These are phyloP conservation scores for Tachystola acroxantha DNA, from an alignment of 2,888 invertebrate species.

Conservation along the genomic window DNA sequence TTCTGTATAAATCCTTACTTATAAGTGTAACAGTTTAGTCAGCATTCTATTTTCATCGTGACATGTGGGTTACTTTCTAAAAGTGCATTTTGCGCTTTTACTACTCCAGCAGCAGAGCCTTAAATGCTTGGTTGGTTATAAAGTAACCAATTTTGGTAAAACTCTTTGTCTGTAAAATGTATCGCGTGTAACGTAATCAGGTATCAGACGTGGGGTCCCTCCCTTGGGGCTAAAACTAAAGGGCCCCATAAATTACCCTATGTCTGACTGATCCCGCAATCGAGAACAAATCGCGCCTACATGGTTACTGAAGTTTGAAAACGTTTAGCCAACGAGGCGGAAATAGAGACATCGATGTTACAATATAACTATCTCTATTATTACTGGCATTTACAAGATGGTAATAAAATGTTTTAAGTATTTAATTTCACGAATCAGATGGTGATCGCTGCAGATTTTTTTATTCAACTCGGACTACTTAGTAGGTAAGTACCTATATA, in stretches of 20 bases:
- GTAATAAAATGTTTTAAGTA: too few relatives aligned
- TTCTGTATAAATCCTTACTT: too few relatives aligned
- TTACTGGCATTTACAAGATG: too few relatives aligned
- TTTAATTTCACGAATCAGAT: too few relatives aligned
- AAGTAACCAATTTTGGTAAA: conserved; percentile 12
- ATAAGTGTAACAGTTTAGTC: too few relatives aligned
- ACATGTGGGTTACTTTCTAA: too few relatives aligned
- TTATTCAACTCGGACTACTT: too few relatives aligned
- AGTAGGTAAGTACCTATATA: too few relatives aligned
- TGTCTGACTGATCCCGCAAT: neutral
- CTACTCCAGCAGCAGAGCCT: neutral
- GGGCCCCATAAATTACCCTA: neutral
- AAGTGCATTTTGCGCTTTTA: too few relatives aligned
- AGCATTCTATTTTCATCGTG: too few relatives aligned
- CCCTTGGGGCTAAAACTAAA: neutral
- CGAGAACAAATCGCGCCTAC: neutral
- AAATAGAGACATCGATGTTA: neutral
- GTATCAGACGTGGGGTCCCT: neutral
- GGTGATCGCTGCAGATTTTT: too few relatives aligned
- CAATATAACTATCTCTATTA: too few relatives aligned
- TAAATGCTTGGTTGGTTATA: conserved; percentile 9
- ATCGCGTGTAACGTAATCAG: neutral
- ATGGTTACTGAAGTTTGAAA: neutral
- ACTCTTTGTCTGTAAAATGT: conserved; percentile 9
- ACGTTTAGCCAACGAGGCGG: neutral